Percentiles rank a stretch among this genome's conserved stretches.
Conservation (phyloP, 2,113 vertebrate species). For the Ameiurus melas region DNA sequence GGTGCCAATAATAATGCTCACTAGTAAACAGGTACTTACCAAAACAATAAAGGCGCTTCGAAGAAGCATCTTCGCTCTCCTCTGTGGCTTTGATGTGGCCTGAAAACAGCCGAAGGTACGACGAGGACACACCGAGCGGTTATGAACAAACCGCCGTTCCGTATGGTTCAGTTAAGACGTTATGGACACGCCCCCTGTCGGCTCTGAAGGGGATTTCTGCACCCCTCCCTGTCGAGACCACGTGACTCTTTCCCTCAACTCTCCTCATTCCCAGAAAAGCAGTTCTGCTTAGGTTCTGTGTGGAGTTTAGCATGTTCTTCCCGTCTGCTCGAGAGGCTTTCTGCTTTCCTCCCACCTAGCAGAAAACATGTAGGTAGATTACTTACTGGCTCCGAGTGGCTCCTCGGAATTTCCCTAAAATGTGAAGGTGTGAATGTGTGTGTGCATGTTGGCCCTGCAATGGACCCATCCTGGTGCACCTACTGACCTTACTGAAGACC, state of each 20-base stretch:
- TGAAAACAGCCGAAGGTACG: neutral
- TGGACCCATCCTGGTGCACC: neutral
- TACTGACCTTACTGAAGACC: neutral
- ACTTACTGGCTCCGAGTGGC: neutral
- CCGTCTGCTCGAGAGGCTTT: neutral
- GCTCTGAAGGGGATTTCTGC: constrained; percentile 17
- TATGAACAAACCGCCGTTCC: neutral
- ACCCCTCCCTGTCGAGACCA: neutral
- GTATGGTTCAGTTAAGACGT: neutral
- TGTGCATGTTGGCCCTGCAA: neutral
- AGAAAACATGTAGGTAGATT: neutral
- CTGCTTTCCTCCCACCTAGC: neutral
- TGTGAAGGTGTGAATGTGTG: neutral
- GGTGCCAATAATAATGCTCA: neutral
- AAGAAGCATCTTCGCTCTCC: neutral
- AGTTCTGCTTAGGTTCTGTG: neutral
- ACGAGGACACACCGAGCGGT: neutral
- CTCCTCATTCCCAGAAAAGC: neutral
- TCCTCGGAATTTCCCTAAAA: neutral
- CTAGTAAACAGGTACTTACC: neutral
- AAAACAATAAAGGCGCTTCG: neutral
- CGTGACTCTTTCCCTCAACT: constrained; percentile 23
- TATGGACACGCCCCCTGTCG: neutral
- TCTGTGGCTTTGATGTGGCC: neutral
- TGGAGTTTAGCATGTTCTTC: neutral